Percentiles rank a stretch among this genome's conserved stretches.
phyloP scores from a whole-genome alignment of 2,888 invertebrate species.

The Drosophila borealis region DNA sequence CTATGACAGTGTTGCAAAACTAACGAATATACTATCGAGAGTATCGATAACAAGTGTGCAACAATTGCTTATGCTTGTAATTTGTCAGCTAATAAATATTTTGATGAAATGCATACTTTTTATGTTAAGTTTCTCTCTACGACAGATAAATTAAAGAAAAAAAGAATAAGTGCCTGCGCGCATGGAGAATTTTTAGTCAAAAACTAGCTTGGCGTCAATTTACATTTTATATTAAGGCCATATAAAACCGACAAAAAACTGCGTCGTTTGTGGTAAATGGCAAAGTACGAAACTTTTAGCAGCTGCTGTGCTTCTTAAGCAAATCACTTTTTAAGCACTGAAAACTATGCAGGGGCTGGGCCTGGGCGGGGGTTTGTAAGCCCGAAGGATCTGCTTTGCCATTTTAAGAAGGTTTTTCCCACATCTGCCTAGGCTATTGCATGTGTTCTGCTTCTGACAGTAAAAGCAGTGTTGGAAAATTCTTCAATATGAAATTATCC shows the following conservation, averaged over 20 bases:
- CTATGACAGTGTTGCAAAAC: too few species aligned
- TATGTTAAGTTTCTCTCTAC: neutral
- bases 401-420: too few species aligned
- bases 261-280: neutral
- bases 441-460: too few species aligned
- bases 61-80: too few species aligned
- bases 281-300: neutral
- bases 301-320: neutral
- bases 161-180: neutral
- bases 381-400: too few species aligned
- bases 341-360: neutral
- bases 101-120: too few species aligned
- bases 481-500: too few species aligned
- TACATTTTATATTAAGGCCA: conserved; percentile 13
- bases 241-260: neutral
- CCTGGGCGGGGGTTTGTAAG: too few species aligned
- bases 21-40: neutral
- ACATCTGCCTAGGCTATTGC: too few species aligned
- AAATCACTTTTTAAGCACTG: conserved; percentile 10
- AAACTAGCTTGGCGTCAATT: conserved; percentile 7
- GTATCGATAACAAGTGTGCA: too few species aligned
- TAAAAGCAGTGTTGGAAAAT: too few species aligned
- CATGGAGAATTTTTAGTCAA: neutral
- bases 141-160: neutral
- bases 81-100: too few species aligned